Base-by-base conservation (phyloP, 2,113 vertebrate species). In the Athene cunicularia region DNA sequence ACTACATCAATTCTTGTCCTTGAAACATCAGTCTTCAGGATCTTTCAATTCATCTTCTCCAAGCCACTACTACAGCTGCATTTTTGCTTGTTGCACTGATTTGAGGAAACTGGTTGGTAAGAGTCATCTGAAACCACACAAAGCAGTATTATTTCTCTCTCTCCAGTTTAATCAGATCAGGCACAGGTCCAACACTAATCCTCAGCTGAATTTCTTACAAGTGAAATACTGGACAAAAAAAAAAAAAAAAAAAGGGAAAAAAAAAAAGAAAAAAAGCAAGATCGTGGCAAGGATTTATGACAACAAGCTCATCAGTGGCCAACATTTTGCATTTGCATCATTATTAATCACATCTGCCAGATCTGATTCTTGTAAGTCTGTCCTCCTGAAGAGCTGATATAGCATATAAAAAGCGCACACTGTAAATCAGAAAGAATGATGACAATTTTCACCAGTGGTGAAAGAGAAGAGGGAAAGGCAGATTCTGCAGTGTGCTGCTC, bases 281-380 rank as follows among this genome's bases (percentile, higher is more conserved):
- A 68, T n/a, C 7, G 18, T 72, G 81, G 96, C 86, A 76, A 91
- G 87, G 82, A 73, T 91, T 97, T 96, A 94, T 95, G 92, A 98
- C 97, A 96, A 82, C 23, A 93, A 95, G 43, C 94, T 96, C 96
- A 96, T 95, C 94, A 94, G 92, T 32, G 3, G 93, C 85, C 94
- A 94, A 71, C 72, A 80, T 77, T 96, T 87, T 74, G 43, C 63
- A 90, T 94, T 80, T 94, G 94, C 91, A 96, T 93, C 95, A 88
- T 97, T 97, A 97, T 96, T 97, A 97, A 96, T 95, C 81, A 59
- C 90, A 95, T 87, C 90, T 96, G 96, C 92, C 97, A 97, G 96
- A 95, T 64, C 94, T 90, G 86, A 96, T 97, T 84, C 70, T 93
- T 93, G 9, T 88, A 88, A 94, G 66, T 59, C 75, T 71, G 66